Base-by-base conservation (phyloP, 2,113 vertebrate genomes). In the Dolichotis patagonum region DNA sequence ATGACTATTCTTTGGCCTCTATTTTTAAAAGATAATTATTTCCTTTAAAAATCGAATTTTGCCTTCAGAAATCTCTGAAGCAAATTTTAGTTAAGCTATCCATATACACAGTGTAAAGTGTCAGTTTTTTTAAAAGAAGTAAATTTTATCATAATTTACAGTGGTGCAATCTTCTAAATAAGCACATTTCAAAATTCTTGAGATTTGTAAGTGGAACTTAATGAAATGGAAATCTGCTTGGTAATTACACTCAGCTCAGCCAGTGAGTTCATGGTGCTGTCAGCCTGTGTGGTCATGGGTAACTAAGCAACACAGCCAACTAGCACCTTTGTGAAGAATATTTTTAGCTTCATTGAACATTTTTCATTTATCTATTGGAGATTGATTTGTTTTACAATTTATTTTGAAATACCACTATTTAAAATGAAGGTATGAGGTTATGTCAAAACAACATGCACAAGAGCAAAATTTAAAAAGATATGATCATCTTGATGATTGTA, bases 191-290 rank as follows among this genome's bases (percentile, higher is more conserved):
- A 95, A 96, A 94, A 86, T 88, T 97, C 80, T 97, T 26, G 88
- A 85, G 81, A 94, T 97, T 97, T 97, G 32, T 80, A 94, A 94
- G 60, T 83, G 65, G 78, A 95, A 95, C 77, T 85, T 97, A 98
- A 98, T 97, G 90, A 97, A 97, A 97, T 97, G 96, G 90, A 97
- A 98, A 96, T 95, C 82, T 97, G 60, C 65, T 95, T 96, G 65
- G 30, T 98, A 98, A 98, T 98, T 98, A 97, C 46, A 97, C 63
- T 58, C 73, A 26, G 84, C 32, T 92, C 90, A 96, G 81, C 58
- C 82, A 43, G 77, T 95, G 94, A 98, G 96, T 96, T 97, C 87
- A 69, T 91, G 80, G 88, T 95, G 71, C 92, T 97, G 97, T 98
- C 96, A 97, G 90, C 49, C 81, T 89, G 77, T 94, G 90, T 97